Evolutionary conservation across 2,797 vertebrate genomes (phyloP), one percentile per base, ranked within the genome.

Genomic region (Syngnathus acus): DNA sequence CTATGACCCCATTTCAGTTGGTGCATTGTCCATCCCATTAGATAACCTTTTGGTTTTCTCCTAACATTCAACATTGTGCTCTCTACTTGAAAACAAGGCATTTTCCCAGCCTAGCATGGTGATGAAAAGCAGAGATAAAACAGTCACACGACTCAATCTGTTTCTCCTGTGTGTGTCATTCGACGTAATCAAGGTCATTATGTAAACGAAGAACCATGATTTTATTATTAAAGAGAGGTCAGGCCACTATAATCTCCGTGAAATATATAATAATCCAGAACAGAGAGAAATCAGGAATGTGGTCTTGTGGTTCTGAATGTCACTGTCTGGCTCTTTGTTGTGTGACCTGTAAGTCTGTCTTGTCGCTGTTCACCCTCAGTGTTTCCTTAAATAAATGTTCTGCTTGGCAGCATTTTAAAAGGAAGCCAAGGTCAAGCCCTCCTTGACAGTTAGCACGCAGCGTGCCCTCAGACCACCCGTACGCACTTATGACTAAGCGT

Each of bases 381-480:
- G 67, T 81, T 85, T 88, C 80, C 82, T 78, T 86, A 83, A 88
- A 86, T 89, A 88, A 89, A 88, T 82, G 81, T 86, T 88, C 77
- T 86, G 84, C 80, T 81, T 64, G 65, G 82, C 73, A 69, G 83
- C 80, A 76, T 85, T 88, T 86, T 84, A 87, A 87, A 83, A 81
- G 84, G 81, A 88, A 78, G 70, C 76, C 66, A 73, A 84, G 82
- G 81, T 89, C 81, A 61, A 61, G 62, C 82, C 81, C 75, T 85
- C 76, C 69, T 79, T 76, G 78, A 85, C 84, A 77, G 78, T 85
- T 83, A 84, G 75, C 79, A 77, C 76, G 16, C 78, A 69, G 39
- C 62, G 64, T 40, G 42, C 64, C 68, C 67, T 53, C 71, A 72
- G 82, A 89, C 87, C 88, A 86, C 86, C 85, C 81, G 66, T 75